Percentiles rank a stretch among this genome's conserved stretches.
Conservation (phyloP, 2,113 vertebrate genomes). For the Laticauda laticaudata region DNA sequence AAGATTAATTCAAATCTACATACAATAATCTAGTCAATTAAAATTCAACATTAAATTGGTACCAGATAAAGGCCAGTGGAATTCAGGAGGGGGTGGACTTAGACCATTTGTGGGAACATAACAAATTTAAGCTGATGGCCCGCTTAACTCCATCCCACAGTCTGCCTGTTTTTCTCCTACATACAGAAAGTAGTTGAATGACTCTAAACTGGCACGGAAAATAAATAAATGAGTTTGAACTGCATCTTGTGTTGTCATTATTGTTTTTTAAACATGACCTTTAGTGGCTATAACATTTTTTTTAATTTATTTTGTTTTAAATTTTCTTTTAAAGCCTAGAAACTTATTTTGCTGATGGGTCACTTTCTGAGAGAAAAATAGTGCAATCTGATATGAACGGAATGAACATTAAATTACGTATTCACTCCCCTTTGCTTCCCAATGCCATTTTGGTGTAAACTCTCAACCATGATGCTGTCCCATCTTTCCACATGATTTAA, state of each 20-base stretch:
- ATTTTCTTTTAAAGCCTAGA: neutral
- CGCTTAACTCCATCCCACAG: neutral
- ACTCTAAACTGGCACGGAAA: neutral
- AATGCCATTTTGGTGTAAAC: neutral
- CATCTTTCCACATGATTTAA: neutral
- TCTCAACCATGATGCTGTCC: neutral
- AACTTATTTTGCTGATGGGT: neutral
- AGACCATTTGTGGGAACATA: neutral
- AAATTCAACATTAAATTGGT: neutral
- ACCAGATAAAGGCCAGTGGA: neutral
- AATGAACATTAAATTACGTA: neutral
- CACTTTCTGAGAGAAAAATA: neutral
- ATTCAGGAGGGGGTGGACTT: neutral
- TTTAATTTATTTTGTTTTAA: neutral
- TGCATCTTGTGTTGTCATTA: neutral
- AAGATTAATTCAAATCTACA: neutral
- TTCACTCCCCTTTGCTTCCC: neutral
- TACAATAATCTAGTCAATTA: neutral
- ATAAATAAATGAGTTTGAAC: constrained; percentile 3
- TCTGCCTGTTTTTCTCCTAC: neutral
- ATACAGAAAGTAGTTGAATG: constrained; percentile 22
- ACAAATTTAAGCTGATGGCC: neutral
- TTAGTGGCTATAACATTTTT: neutral
- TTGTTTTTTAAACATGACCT: neutral
- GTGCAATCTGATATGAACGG: neutral